Evolutionary conservation across 2,113 vertebrate species (phyloP), one percentile per base, ranked within the genome.

Genomic region (Hypomesus transpacificus): DNA sequence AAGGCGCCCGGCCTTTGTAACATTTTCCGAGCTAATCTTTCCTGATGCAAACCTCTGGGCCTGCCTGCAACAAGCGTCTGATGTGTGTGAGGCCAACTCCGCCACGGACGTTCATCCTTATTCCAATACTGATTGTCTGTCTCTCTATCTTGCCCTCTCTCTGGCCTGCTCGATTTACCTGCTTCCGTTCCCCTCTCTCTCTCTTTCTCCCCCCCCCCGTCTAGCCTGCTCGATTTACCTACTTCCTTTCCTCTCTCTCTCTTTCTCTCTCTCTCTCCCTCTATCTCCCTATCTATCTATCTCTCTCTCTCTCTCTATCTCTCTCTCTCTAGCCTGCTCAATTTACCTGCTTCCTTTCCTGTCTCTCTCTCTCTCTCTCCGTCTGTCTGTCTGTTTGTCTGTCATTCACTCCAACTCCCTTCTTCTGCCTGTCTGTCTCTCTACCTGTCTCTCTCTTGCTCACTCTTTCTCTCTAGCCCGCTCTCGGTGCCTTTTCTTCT

Each of bases 321-420:
- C 62, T 81, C 76, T 71, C 79, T 82, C 80, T 82, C 81, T n/a
- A 58, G 9, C 6, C 13, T 18, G 31, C 6, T 34, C 31, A 4
- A 34, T 34, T 34, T 34, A 34, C 31, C 31, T 6, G 31, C 31
- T 34, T 34, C 31, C 77, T 80, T 77, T 63, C 78, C 68, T 79
- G 69, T 54, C 63, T 57, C 13, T 6, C 59, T 59, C 57, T 17
- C 21, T 28, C 59, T 17, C 14, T 28, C 76, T 82, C 63, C n/a
- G n/a, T n/a, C n/a, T n/a, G n/a, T n/a, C n/a, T n/a, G n/a, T n/a
- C n/a, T n/a, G n/a, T n/a, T n/a, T n/a, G n/a, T n/a, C n/a, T n/a
- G n/a, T 80, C 75, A 70, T 77, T 81, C 81, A 81, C 82, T 82
- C 81, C 82, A 82, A 76, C 71, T 74, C 75, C 70, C 84, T 79